These are phyloP conservation scores for Catharus minimus DNA, from an alignment of 2,113 vertebrate genomes.

Conservation along the genomic window DNA sequence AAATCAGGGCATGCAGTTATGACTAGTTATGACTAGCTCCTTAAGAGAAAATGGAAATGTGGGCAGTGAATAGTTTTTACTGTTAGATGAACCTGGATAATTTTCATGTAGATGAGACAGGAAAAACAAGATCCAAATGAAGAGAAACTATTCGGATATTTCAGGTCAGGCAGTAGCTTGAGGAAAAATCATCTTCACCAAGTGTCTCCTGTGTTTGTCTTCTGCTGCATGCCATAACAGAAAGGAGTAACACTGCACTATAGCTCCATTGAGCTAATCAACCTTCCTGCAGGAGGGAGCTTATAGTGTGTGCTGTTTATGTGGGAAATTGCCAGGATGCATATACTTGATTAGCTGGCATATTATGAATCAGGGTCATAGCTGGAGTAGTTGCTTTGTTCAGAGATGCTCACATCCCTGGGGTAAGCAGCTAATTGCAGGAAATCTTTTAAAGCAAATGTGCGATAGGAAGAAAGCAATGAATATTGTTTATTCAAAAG, in stretches of 20 bases:
- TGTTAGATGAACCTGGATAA: not conserved
- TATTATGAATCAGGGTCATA: constrained; percentile 50
- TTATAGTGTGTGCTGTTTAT: constrained; percentile 13
- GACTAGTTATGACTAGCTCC: not conserved
- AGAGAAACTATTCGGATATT: not conserved
- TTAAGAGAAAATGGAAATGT: constrained; percentile 10
- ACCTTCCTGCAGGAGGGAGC: constrained; percentile 8
- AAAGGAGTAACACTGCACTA: not conserved
- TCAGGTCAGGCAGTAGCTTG: not conserved
- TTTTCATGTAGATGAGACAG: not conserved
- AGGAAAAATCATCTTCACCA: not conserved
- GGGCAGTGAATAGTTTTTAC: not conserved
- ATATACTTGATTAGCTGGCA: not conserved
- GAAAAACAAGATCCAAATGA: constrained; percentile 22
- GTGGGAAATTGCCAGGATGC: constrained; percentile 25
- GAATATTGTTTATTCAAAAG: constrained; percentile 61
- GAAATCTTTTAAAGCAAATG: constrained; percentile 54
- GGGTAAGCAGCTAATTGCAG: constrained; percentile 53
- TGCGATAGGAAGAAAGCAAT: constrained; percentile 57
- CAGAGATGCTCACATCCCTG: constrained; percentile 12
- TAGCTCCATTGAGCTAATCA: not conserved
- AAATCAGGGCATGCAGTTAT: not conserved
- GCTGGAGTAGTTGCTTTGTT: constrained; percentile 53
- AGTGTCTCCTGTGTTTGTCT: not conserved
- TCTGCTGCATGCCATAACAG: not conserved